A percentile compares a stretch with the other conserved stretches of the same genome.
phyloP scores from a whole-genome alignment of 2,113 vertebrate genomes.

The Argyrosomus japonicus region DNA sequence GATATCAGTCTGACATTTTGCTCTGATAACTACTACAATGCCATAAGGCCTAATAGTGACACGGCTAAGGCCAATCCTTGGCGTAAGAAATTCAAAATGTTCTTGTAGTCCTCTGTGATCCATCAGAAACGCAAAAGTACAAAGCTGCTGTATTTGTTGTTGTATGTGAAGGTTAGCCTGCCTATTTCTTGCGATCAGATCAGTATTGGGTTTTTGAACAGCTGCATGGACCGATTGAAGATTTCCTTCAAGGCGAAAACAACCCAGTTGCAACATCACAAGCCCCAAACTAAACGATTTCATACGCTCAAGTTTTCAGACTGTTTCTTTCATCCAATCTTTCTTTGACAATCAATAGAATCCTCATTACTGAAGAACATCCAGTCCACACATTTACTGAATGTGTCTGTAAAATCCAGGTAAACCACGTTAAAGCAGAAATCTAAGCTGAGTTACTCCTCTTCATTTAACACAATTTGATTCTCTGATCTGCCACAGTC shows the following conservation, averaged over 20 bases:
- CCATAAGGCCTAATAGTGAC: background rate
- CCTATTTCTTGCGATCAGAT: background rate
- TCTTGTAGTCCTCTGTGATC: background rate
- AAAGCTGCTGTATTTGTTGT: background rate
- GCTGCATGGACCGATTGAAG: background rate
- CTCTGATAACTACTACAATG: background rate
- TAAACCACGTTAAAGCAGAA: background rate
- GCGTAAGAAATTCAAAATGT: background rate
- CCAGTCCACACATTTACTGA: background rate
- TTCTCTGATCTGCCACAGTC: background rate
- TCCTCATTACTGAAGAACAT: background rate
- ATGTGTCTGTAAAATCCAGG: background rate
- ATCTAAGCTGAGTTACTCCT: background rate
- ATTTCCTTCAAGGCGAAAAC: background rate
- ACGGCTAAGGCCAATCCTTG: background rate
- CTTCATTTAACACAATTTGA: slow-evolving; percentile 13
- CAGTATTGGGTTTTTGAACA: background rate
- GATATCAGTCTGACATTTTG: background rate
- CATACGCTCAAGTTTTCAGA: background rate
- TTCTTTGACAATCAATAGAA: background rate
- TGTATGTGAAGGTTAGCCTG: background rate
- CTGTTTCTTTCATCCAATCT: background rate
- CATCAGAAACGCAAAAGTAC: background rate
- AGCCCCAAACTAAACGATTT: background rate
- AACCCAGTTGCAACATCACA: background rate